These are phyloP conservation scores for Phortica variegata DNA, from an alignment of 1,140 invertebrate species.

Conservation along the genomic window DNA sequence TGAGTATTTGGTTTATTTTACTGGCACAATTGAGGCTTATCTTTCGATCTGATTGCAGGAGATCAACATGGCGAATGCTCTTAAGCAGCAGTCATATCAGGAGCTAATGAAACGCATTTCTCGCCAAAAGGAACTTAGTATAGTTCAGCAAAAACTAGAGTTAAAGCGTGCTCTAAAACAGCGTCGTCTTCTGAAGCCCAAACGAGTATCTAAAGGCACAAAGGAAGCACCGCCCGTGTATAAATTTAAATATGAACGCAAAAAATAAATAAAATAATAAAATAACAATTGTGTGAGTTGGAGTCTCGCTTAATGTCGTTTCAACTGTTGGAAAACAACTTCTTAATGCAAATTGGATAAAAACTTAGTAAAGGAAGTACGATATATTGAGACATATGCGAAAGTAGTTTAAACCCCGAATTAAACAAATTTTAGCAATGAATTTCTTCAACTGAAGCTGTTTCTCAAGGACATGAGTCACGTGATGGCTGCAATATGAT, in stretches of 20 bases:
- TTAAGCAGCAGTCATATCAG: constrained; percentile 62
- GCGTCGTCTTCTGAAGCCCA: constrained; percentile 67
- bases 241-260: constrained; percentile 83
- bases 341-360: too few relatives aligned
- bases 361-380: too few relatives aligned
- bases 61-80: constrained; percentile 14
- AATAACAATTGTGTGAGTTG: too few relatives aligned
- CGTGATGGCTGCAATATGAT: too few relatives aligned
- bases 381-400: too few relatives aligned
- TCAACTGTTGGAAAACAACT: too few relatives aligned
- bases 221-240: constrained; percentile 77
- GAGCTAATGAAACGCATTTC: constrained; percentile 80
- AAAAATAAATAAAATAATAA: constrained; percentile 68
- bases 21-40: neutral
- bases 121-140: constrained; percentile 75
- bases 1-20: constrained; percentile 23
- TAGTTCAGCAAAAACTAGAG: constrained; percentile 84
- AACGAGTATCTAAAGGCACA: constrained; percentile 67
- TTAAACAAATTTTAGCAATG: too few relatives aligned
- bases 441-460: too few relatives aligned
- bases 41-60: constrained; percentile 13
- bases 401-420: too few relatives aligned
- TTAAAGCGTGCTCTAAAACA: constrained; percentile 73
- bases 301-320: too few relatives aligned
- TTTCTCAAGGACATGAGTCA: too few relatives aligned